Conservation (phyloP, 2,888 invertebrate species). For the Sphaerophoria rueppellii region DNA sequence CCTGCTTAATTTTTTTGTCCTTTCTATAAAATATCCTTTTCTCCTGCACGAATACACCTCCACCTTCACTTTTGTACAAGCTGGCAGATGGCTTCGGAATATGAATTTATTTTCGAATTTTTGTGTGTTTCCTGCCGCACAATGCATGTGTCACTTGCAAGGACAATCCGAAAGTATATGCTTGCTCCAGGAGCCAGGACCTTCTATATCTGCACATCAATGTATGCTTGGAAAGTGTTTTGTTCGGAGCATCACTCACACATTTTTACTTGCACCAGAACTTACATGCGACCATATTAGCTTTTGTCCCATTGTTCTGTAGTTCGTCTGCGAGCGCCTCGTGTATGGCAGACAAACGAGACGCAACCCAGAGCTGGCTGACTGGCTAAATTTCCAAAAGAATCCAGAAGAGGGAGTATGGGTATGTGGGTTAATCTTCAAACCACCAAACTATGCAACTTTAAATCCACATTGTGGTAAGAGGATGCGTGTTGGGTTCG, state of each 20-base stretch:
- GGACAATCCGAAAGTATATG: slow-evolving; percentile 61
- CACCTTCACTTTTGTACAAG: not conserved
- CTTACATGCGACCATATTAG: slow-evolving; percentile 57
- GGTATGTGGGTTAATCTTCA: slow-evolving; percentile 6
- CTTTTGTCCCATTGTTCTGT: slow-evolving; percentile 69
- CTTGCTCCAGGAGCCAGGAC: slow-evolving; percentile 53
- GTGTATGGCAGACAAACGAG: not conserved
- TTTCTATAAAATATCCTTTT: not conserved
- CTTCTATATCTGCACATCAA: not conserved
- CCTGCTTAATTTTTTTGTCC: slow-evolving; percentile 3
- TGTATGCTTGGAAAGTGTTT: slow-evolving; percentile 10
- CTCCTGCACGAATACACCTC: not conserved
- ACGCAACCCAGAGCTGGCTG: slow-evolving; percentile 21
- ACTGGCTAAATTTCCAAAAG: slow-evolving; percentile 62
- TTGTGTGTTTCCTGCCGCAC: slow-evolving; percentile 71
- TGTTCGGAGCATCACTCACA: slow-evolving; percentile 14
- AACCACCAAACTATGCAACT: slow-evolving; percentile 73
- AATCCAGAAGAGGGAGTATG: slow-evolving; percentile 13
- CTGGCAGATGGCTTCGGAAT: slow-evolving; percentile 62
- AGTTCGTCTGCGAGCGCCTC: slow-evolving; percentile 27
- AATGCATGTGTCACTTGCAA: slow-evolving; percentile 73
- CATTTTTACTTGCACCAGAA: not conserved
- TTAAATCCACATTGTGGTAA: slow-evolving; percentile 71
- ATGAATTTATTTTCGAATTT: slow-evolving; percentile 73
- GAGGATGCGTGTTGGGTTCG: slow-evolving; percentile 16